Evolutionary conservation across 2,797 vertebrate genomes (phyloP).

Genomic region (Botia kubotai): DNA sequence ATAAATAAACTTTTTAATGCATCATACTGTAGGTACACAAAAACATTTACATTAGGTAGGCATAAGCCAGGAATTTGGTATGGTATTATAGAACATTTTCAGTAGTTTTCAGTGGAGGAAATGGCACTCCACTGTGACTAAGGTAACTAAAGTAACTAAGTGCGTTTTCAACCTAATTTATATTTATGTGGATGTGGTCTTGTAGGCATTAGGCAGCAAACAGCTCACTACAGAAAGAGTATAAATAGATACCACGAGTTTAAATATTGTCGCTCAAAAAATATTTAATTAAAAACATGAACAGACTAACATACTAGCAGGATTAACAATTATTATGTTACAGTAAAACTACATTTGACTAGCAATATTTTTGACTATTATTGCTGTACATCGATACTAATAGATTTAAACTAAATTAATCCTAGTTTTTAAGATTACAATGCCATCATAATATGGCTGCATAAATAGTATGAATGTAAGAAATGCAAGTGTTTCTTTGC

Average conservation of each 20-base stretch:
- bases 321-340: no score
- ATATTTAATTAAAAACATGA: no score
- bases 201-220: neutral
- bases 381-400: neutral
- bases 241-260: neutral
- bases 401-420: neutral
- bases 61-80: no score
- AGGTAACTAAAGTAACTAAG: neutral
- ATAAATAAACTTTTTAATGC: no score
- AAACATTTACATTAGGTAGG: no score
- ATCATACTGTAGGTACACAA: no score
- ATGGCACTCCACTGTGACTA: neutral
- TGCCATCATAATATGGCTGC: neutral
- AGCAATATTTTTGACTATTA: neutral
- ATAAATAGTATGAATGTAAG: slow-evolving; percentile 18
- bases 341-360: no score
- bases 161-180: neutral
- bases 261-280: no score
- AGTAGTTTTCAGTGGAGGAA: neutral
- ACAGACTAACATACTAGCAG: no score
- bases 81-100: neutral
- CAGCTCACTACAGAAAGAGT: neutral
- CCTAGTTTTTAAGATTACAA: neutral
- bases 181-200: neutral
- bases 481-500: neutral